Base-by-base conservation (phyloP, 2,888 invertebrate species). In the Pelosia muscerda region DNA sequence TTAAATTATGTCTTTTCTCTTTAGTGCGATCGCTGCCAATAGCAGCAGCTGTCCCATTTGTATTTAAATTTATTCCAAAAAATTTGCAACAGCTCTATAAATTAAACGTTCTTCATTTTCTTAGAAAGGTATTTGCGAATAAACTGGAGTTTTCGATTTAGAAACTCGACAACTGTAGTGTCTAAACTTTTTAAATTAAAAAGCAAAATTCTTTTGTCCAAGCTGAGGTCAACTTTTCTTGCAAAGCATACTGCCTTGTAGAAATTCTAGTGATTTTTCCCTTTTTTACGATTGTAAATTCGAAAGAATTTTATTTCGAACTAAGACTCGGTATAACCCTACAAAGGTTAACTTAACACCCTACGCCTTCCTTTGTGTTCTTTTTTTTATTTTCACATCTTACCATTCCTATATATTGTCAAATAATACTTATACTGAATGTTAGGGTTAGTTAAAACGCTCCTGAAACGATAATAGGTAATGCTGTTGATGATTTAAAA, bases 181-280 rank as follows among this genome's bases (percentile, higher is more conserved):
- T 72, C 68, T 72, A 73, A 82, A 85, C 81, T 82, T 84, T 84
- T 81, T 77, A 79, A 83, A 81, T 84, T 78, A 83, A 83, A 82
- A 82, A 82, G 67, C 64, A 54, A 74, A 81, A 81, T 84, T 84
- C 81, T 80, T 77, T 79, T 80, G 77, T 81, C 70, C 63, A 68
- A 76, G 76, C 83, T 73, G 61, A 72, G 73, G 71, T 69, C 65
- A 77, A 76, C 67, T 84, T 81, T 80, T 79, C 71, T 76, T 72
- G 56, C 65, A 71, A 76, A 73, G 68, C 73, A 66, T 65, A 75
- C 64, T 71, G 72, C 78, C 63, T 49, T n/a, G 49, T 73, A 63
- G 75, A 78, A 71, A 77, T 73, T 73, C 61, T 63, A 72, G 76
- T 64, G 73, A 73, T 42, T 74, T 58, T 76, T 74, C 66, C 60